These are phyloP conservation scores for Perca fluviatilis DNA, from an alignment of 2,113 vertebrate genomes.

Conservation along the genomic window DNA sequence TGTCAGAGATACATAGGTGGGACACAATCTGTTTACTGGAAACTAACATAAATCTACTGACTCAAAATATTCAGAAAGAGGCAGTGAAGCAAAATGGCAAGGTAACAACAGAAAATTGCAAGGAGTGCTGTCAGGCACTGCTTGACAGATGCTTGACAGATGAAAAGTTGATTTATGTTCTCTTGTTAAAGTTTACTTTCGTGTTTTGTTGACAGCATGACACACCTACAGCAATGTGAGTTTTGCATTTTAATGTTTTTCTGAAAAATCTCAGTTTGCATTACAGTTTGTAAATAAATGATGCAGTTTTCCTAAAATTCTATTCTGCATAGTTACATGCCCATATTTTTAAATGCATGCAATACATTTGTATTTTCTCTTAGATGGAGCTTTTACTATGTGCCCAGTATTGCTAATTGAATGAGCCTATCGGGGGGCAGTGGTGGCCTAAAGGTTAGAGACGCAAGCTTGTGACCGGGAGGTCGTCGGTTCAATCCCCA, in stretches of 20 bases:
- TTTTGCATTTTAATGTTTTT: constrained; percentile 19
- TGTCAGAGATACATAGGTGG: constrained; percentile 1
- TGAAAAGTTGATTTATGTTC: constrained; percentile 28
- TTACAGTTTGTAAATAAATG: not conserved
- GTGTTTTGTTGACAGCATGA: constrained; percentile 10
- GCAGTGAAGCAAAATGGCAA: not conserved
- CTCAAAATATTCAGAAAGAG: not conserved
- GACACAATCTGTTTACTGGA: constrained; percentile 32
- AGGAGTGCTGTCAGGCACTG: not conserved
- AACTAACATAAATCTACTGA: constrained; percentile 1
- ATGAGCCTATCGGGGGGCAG: too few species aligned
- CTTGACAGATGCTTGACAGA: not conserved
- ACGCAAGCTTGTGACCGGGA: too few species aligned
- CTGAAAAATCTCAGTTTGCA: not conserved
- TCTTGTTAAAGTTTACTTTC: constrained; percentile 5
- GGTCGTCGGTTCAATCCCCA: too few species aligned
- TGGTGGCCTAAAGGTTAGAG: too few species aligned
- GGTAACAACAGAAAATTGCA: not conserved
- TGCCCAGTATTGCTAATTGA: constrained; percentile 20
- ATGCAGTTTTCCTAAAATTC: not conserved
- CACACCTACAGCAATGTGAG: not conserved
- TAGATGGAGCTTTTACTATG: constrained; percentile 19
- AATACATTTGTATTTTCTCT: not conserved
- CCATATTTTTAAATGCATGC: not conserved
- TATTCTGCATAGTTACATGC: not conserved